Percentiles rank a stretch among this genome's conserved stretches.
Conservation (phyloP, 2,797 vertebrate species). For the Semaprochilodus insignis region DNA sequence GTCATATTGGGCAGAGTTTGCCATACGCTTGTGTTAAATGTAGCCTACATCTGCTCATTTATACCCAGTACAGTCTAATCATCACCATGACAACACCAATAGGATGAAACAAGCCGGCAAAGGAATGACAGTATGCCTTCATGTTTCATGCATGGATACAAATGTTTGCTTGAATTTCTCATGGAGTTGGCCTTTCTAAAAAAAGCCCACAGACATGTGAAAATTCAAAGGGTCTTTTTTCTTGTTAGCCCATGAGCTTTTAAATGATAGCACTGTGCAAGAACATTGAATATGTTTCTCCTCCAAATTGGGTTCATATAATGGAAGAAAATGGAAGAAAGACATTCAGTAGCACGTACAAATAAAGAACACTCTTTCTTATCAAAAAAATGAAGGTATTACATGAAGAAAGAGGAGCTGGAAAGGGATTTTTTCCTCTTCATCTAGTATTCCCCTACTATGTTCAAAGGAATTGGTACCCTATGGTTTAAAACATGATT, state of each 20-base stretch:
- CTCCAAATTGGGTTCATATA: not conserved
- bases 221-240: not conserved
- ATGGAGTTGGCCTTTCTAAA: slow-evolving; percentile 6
- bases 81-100: slow-evolving; percentile 59
- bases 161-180: not conserved
- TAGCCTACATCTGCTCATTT: slow-evolving; percentile 31
- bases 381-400: not conserved
- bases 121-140: slow-evolving; percentile 21
- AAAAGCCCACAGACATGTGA: not conserved
- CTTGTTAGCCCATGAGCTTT: not conserved
- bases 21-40: slow-evolving; percentile 16
- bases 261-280: not conserved
- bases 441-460: not conserved
- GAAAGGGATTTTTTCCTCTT: not conserved
- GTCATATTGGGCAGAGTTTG: slow-evolving; percentile 11
- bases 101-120: slow-evolving; percentile 23
- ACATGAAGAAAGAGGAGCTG: not conserved
- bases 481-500: not conserved
- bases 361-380: not conserved
- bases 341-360: not conserved
- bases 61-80: slow-evolving; percentile 37
- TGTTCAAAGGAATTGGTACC: not conserved
- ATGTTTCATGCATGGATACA: slow-evolving; percentile 28
- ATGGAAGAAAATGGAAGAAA: not conserved
- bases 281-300: not conserved